phyloP scores from a whole-genome alignment of 2,888 invertebrate species.

The Tenthredo notha region DNA sequence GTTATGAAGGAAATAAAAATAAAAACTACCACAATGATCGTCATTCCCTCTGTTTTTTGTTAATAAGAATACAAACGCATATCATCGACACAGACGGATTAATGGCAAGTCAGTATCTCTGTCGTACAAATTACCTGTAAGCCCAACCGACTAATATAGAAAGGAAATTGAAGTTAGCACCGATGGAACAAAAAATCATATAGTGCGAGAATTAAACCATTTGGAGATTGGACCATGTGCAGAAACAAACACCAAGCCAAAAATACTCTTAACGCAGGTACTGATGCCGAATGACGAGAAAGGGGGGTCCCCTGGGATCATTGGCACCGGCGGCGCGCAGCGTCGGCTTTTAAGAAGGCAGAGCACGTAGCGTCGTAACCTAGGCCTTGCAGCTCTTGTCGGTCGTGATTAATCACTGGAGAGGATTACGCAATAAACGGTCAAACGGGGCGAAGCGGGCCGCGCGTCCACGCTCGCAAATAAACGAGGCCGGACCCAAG shows the following conservation, averaged over 20 bases:
- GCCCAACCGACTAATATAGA: background rate
- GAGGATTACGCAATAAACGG: constrained; percentile 55
- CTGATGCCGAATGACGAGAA: constrained; percentile 36
- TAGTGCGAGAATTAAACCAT: background rate
- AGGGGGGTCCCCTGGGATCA: constrained; percentile 48
- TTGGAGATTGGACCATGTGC: constrained; percentile 1
- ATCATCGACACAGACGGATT: background rate
- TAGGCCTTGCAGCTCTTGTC: constrained; percentile 55
- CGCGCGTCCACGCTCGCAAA: constrained; percentile 50
- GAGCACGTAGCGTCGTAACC: constrained; percentile 53
- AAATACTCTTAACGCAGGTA: constrained; percentile 27
- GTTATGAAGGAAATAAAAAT: constrained; percentile 27
- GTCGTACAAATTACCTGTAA: background rate
- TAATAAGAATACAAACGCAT: background rate
- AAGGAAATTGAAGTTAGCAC: background rate
- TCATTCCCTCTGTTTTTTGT: background rate
- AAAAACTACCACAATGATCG: constrained; percentile 19
- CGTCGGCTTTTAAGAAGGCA: constrained; percentile 48
- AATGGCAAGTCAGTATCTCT: background rate
- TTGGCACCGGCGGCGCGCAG: constrained; percentile 48
- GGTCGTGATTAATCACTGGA: constrained; percentile 54
- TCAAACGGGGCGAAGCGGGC: constrained; percentile 39
- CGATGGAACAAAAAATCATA: background rate
- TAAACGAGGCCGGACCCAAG: constrained; percentile 34
- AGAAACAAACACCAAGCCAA: background rate